These are phyloP conservation scores for Leptestheria dahalacensis DNA, from an alignment of 1,140 invertebrate genomes.

Conservation along the genomic window DNA sequence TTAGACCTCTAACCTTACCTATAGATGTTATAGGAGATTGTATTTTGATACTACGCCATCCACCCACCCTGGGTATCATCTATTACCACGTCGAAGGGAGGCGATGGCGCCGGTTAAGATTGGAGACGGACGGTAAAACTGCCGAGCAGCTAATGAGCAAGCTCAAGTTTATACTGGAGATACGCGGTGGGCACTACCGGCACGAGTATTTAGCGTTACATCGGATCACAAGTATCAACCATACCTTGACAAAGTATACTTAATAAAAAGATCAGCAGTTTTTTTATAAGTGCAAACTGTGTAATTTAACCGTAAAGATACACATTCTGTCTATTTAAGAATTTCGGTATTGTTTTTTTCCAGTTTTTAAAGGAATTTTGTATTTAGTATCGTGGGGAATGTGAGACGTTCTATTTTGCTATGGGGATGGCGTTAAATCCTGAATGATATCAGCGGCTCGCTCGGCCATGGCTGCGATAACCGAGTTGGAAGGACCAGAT, in stretches of 20 bases:
- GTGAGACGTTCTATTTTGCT: too few species aligned
- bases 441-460: conserved; percentile 42
- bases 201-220: conserved; percentile 51
- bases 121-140: conserved; percentile 57
- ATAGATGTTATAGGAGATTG: conserved; percentile 75
- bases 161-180: conserved; percentile 69
- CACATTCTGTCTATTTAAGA: too few species aligned
- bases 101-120: conserved; percentile 69
- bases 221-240: neutral
- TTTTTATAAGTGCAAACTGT: too few species aligned
- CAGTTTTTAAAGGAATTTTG: too few species aligned
- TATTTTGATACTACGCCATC: conserved; percentile 46
- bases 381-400: too few species aligned
- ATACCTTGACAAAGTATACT: too few species aligned
- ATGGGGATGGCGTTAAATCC: too few species aligned
- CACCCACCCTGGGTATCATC: conserved; percentile 22
- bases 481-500: conserved; percentile 50
- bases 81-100: conserved; percentile 32
- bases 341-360: too few species aligned
- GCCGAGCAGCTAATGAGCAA: conserved; percentile 72
- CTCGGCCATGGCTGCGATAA: conserved; percentile 46
- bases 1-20: conserved; percentile 44
- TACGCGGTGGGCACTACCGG: conserved; percentile 54
- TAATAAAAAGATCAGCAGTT: too few species aligned
- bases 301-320: too few species aligned